These are phyloP conservation scores for Pyrochroa serraticornis DNA, from an alignment of 2,888 invertebrate species.

Conservation along the genomic window DNA sequence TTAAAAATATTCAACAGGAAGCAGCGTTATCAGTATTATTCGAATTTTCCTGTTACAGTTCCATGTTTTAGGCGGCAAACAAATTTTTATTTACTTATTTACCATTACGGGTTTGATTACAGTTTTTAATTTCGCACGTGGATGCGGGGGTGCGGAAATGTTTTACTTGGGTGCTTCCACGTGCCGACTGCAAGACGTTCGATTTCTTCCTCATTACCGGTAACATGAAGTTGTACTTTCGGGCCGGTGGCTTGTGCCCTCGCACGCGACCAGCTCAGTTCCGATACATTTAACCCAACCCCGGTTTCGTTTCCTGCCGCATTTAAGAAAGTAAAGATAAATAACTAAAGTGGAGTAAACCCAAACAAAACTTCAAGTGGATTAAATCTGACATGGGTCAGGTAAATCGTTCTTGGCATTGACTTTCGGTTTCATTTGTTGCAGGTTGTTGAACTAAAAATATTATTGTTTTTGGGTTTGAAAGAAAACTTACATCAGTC, in stretches of 20 bases:
- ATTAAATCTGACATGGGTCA: too few species aligned
- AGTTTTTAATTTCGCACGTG: neutral
- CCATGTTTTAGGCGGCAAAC: constrained; percentile 26
- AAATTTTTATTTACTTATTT: too few species aligned
- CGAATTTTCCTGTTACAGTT: constrained; percentile 45
- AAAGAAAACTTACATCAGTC: too few species aligned
- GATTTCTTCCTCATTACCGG: constrained; percentile 28
- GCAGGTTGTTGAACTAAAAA: constrained; percentile 17
- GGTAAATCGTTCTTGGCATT: constrained; percentile 18
- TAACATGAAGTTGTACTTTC: constrained; percentile 41
- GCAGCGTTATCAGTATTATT: constrained; percentile 37
- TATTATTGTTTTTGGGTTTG: constrained; percentile 10
- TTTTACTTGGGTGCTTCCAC: constrained; percentile 36
- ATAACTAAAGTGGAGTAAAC: too few species aligned
- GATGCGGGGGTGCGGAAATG: constrained; percentile 16
- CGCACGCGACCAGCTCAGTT: constrained; percentile 33
- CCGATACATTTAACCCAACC: too few species aligned
- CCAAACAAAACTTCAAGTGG: too few species aligned
- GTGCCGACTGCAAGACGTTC: constrained; percentile 22
- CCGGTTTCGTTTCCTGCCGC: too few species aligned
- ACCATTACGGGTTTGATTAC: too few species aligned
- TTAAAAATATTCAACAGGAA: constrained; percentile 41
- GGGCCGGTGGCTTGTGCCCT: constrained; percentile 34
- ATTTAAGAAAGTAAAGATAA: too few species aligned
- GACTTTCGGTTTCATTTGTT: constrained; percentile 19